Base-by-base conservation (phyloP, 1,140 invertebrate species). In the Trichonephila clavata region DNA sequence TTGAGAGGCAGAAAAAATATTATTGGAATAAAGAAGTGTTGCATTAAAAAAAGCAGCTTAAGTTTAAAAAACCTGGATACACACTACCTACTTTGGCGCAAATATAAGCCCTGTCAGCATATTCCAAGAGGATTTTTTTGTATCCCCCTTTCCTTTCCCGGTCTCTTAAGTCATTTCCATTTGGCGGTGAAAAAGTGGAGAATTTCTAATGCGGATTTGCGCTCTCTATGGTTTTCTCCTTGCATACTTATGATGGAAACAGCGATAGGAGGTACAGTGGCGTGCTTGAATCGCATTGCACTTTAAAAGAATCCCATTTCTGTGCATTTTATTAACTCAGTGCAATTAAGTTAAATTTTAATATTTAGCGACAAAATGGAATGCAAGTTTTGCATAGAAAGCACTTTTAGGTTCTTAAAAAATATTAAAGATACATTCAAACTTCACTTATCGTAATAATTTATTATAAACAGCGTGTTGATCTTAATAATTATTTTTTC, bases 151-250 rank as follows among this genome's bases (percentile, higher is more conserved):
- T 39, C 71, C 20, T 90, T 60, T 81, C 32, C 50, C 57, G 87
- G 89, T 80, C 71, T 90, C 89, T 80, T 83, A 92, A 84, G 80
- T 92, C 90, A 92, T 92, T 92, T 92, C 90, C 90, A 92, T 92
- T 84, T 92, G 77, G 90, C 59, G 80, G 77, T 63, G 61, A 92
- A 92, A n/a, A 92, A 92, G 81, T 84, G 39, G 80, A 57, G 90
- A 92, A 92, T 92, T 92, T 92, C 90, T 92, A 92, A 92, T 92
- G 90, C 90, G 90, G 90, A 92, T 92, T 92, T 92, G 39, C 60
- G 77, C 80, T 57, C 81, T 83, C 77, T 63, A 65, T 84, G 90
- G 90, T 92, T 84, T 92, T 92, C 81, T 84, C 80, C n/a, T 57
- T 63, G 90, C 81, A 84, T 84, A 92, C 81, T 92, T 84, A 63